Evolutionary conservation across 2,888 invertebrate species (phyloP), one percentile per base, ranked within the genome.

Genomic region (Ryuthela nishihirai): DNA sequence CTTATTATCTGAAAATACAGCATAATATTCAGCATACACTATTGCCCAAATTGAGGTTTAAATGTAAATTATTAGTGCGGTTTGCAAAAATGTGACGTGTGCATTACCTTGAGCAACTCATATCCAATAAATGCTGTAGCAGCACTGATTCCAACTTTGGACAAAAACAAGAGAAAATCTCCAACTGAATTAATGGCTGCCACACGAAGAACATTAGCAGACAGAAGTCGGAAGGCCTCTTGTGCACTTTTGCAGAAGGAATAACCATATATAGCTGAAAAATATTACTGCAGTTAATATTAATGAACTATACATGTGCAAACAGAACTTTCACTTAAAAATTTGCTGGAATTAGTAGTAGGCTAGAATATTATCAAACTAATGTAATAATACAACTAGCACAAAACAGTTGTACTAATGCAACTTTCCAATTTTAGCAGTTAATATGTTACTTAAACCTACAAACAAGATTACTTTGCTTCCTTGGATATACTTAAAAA

Each of bases 181-280:
- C 94, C 94, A 41, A 93, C 82, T 67, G 88, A 87, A 77, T 95
- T 95, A 54, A 95, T 87, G 0, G 91, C 88, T 0, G 89, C 88
- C 65, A 95, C 85, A 81, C 91, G 86, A 32, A 93, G 75, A 0
- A 85, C 87, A 74, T 92, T 90, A 71, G 82, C 84, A 38, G 85
- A 83, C 68, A 91, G 80, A 1, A 88, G 20, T 12, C 12, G 17
- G 44, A 62, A 62, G 6, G 62, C 62, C 25, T 36, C 23, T 23
- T 45, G 42, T 3, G 62, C 56, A 17, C 35, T 25, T n/a, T 21
- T 38, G 24, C 38, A 44, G 26, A 58, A 62, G n/a, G 45, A 46
- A 12, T 45, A 20, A n/a, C 62, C 62, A 38, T 52, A 40, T n/a
- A 62, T 59, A 10, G 62, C 62, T 58, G 21, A 15, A 17, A 34